Evolutionary conservation across 1,140 invertebrate genomes (phyloP).

Genomic region (Tetramorium simillimum): DNA sequence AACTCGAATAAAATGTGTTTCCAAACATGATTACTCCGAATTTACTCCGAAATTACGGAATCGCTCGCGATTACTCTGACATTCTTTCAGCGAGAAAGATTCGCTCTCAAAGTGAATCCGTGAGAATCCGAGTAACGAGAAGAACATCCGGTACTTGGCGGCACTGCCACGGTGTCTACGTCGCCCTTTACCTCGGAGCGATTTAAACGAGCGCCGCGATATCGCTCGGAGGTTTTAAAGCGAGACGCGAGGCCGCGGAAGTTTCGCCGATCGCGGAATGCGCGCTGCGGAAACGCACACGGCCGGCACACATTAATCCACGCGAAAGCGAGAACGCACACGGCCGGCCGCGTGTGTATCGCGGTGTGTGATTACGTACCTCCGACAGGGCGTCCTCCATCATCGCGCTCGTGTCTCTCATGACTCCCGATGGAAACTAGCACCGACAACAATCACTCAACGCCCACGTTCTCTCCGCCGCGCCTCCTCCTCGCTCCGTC

Average conservation of each 20-base stretch:
- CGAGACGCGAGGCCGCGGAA: not conserved
- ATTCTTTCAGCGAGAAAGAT: not conserved
- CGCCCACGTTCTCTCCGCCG: conserved; percentile 69
- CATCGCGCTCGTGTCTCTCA: conserved; percentile 78
- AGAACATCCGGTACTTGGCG: not conserved
- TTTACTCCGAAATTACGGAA: too few relatives aligned
- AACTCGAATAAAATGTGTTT: not conserved
- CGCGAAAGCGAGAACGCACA: not conserved
- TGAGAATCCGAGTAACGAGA: not conserved
- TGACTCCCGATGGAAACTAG: conserved; percentile 74
- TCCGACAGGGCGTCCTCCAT: conserved; percentile 77
- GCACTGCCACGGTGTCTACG: not conserved
- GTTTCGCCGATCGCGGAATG: too few relatives aligned
- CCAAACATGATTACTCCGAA: not conserved
- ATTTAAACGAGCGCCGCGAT: not conserved
- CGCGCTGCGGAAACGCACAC: not conserved
- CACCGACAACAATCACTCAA: conserved; percentile 77
- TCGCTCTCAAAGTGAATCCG: not conserved
- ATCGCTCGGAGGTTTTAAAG: conserved; percentile 1
- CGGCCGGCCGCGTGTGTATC: not conserved
- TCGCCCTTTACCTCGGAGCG: not conserved
- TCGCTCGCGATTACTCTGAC: too few relatives aligned
- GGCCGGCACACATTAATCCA: not conserved
- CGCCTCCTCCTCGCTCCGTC: not conserved
- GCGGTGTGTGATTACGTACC: conserved; percentile 71